Percentiles rank a stretch among this genome's conserved stretches.
Conservation (phyloP, 2,113 vertebrate genomes). For the Lasiurus cinereus region DNA sequence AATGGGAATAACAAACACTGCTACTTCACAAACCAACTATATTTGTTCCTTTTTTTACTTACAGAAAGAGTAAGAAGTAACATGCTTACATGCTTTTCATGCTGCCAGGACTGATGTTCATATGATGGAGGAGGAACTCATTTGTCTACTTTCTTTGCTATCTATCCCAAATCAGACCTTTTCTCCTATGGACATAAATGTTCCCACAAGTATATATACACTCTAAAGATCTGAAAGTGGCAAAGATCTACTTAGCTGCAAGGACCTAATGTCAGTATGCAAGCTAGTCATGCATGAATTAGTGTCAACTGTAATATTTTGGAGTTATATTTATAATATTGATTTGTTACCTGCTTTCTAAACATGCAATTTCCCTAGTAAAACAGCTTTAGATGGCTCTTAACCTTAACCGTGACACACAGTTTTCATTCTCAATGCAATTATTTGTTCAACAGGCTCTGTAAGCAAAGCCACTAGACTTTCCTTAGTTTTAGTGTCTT, state of each 20-base stretch:
- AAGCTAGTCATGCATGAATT: not conserved
- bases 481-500: not conserved
- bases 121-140: not conserved
- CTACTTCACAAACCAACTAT: constrained; percentile 42
- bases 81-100: not conserved
- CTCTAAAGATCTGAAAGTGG: not conserved
- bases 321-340: not conserved
- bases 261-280: not conserved
- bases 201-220: not conserved
- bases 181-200: not conserved
- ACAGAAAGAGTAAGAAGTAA: not conserved
- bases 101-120: not conserved
- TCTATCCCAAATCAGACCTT: not conserved
- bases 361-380: not conserved
- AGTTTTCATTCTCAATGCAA: not conserved
- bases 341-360: constrained; percentile 3
- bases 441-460: not conserved
- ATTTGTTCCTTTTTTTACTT: not conserved
- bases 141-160: not conserved
- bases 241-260: not conserved
- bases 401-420: not conserved
- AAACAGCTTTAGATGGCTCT: not conserved
- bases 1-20: constrained; percentile 11
- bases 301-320: not conserved
- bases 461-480: not conserved